These are phyloP conservation scores for Dermochelys coriacea DNA, from an alignment of 2,797 vertebrate species.

Conservation along the genomic window DNA sequence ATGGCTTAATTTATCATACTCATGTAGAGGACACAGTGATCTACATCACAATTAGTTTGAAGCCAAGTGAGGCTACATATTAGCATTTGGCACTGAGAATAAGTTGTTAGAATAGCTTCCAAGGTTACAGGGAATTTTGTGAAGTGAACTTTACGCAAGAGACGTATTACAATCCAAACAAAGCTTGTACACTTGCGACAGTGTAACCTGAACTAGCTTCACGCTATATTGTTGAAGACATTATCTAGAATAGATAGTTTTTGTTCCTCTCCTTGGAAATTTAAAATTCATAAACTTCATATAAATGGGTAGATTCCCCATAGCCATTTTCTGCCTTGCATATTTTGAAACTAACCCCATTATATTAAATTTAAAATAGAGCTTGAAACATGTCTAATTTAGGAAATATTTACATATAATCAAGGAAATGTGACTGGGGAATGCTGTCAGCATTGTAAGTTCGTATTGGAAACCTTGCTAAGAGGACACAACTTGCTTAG, in stretches of 20 bases:
- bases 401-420: constrained; percentile 64
- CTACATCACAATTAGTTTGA: neutral
- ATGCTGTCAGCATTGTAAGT: constrained; percentile 26
- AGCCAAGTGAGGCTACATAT: neutral
- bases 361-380: constrained; percentile 20
- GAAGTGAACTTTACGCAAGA: neutral
- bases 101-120: neutral
- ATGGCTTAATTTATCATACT: neutral
- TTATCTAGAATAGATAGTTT: neutral
- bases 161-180: neutral
- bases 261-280: neutral
- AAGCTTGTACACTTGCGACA: neutral
- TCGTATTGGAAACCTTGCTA: constrained; percentile 58
- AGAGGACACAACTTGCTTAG: constrained; percentile 46
- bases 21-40: neutral
- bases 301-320: neutral
- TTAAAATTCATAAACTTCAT: neutral
- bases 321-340: neutral
- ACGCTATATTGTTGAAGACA: neutral
- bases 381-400: constrained; percentile 43
- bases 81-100: neutral
- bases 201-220: neutral
- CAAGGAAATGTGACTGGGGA: constrained; percentile 41
- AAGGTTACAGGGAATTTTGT: neutral
- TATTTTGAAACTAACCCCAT: neutral